Evolutionary conservation across 2,113 vertebrate genomes (phyloP).

Genomic region (Onychostoma macrolepis): DNA sequence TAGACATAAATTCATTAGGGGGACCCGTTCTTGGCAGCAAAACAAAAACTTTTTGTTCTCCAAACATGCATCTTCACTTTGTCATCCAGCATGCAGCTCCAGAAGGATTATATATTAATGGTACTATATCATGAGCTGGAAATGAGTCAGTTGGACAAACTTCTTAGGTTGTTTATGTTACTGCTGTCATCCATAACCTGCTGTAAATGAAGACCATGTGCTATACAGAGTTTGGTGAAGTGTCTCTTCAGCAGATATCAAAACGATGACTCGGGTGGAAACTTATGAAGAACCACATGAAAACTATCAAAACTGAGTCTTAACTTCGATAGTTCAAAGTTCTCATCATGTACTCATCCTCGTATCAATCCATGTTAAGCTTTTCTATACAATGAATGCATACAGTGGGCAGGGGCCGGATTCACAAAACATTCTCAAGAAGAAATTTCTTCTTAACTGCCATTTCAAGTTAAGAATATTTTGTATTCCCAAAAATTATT

Average conservation of each 20-base stretch:
- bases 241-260: conserved; percentile 56
- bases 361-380: not conserved
- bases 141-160: not conserved
- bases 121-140: conserved; percentile 1
- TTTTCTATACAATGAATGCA: not conserved
- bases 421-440: too few species aligned
- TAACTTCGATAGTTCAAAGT: not conserved
- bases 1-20: not conserved
- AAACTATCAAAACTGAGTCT: conserved; percentile 40
- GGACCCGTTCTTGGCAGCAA: conserved; percentile 2
- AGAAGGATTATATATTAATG: conserved; percentile 21
- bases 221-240: conserved; percentile 48
- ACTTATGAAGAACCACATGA: conserved; percentile 6
- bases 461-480: too few species aligned
- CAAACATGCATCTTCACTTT: not conserved
- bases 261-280: conserved; percentile 49
- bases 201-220: conserved; percentile 52
- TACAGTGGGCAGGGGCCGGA: not conserved
- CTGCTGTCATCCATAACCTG: conserved; percentile 48
- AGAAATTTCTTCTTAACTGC: too few species aligned
- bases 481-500: too few species aligned
- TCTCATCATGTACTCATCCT: not conserved
- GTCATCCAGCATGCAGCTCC: conserved; percentile 9
- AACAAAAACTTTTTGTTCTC: conserved; percentile 41
- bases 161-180: conserved; percentile 25